These are phyloP conservation scores for Epirrita christyi DNA, from an alignment of 2,888 invertebrate species.

Conservation along the genomic window DNA sequence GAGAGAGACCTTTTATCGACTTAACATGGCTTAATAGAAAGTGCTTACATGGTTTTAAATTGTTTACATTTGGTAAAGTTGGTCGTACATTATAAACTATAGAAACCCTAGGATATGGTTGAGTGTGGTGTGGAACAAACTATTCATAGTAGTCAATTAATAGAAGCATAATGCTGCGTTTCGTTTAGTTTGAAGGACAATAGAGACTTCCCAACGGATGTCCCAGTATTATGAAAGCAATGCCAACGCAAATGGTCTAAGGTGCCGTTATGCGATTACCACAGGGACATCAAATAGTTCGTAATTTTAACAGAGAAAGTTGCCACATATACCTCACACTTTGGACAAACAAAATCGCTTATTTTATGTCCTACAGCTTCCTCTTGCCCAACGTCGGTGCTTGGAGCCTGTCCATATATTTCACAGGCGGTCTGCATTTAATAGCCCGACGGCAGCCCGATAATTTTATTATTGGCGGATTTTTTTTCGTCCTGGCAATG, in stretches of 20 bases:
- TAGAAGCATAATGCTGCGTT: too few relatives aligned
- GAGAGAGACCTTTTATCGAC: slow-evolving; percentile 44
- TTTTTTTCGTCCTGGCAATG: slow-evolving; percentile 62
- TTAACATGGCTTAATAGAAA: slow-evolving; percentile 39
- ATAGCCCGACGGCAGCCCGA: slow-evolving; percentile 77
- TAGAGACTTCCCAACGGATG: too few relatives aligned
- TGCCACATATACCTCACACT: too few relatives aligned
- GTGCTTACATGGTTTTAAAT: slow-evolving; percentile 25
- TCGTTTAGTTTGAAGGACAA: too few relatives aligned
- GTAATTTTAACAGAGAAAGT: too few relatives aligned
- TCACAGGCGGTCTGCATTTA: slow-evolving; percentile 81
- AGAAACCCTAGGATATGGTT: background rate
- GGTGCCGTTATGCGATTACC: too few relatives aligned
- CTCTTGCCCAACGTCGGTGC: slow-evolving; percentile 45
- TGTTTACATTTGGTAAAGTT: slow-evolving; percentile 10
- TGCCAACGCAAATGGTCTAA: too few relatives aligned
- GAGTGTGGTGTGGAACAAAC: background rate
- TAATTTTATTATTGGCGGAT: slow-evolving; percentile 82
- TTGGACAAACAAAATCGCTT: slow-evolving; percentile 31
- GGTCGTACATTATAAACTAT: background rate
- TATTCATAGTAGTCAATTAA: too few relatives aligned
- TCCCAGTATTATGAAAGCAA: too few relatives aligned
- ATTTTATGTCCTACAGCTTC: slow-evolving; percentile 36
- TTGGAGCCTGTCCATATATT: slow-evolving; percentile 68
- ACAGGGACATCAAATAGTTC: too few relatives aligned